Conservation (phyloP, 2,888 invertebrate species). For the Microctonus aethiopoides region DNA sequence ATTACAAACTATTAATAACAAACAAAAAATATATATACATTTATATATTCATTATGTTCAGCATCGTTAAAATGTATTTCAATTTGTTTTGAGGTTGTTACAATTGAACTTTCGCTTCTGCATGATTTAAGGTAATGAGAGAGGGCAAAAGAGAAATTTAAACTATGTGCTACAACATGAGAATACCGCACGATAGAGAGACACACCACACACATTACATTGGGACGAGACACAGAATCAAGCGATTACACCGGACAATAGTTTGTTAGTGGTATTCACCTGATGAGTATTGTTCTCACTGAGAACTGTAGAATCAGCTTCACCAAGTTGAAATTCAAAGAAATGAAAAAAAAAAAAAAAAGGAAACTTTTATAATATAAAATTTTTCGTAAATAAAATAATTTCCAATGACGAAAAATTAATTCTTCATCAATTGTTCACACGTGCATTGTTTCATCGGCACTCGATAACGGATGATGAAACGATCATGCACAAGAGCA, state of each 20-base stretch:
- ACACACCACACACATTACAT: not conserved
- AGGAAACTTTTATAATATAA: too few species aligned
- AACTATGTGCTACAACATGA: not conserved
- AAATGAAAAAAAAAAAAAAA: not conserved
- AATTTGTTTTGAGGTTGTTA: not conserved
- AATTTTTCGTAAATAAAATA: too few species aligned
- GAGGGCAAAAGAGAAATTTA: not conserved
- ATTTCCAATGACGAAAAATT: too few species aligned
- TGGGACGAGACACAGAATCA: conserved; percentile 39
- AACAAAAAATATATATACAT: too few species aligned
- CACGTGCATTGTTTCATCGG: not conserved
- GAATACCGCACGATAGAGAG: not conserved
- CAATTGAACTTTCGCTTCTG: conserved; percentile 1
- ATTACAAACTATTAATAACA: too few species aligned
- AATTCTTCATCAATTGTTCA: not conserved
- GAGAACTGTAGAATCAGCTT: conserved; percentile 64
- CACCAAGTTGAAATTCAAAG: conserved; percentile 31
- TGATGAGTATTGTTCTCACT: conserved; percentile 62
- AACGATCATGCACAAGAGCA: not conserved
- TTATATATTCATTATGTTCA: not conserved
- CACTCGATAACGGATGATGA: not conserved
- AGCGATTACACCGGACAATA: conserved; percentile 66
- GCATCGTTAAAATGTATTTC: not conserved
- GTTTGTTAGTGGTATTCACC: conserved; percentile 67
- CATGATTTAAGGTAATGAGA: not conserved